Conservation (phyloP, 2,797 vertebrate species). For the Diplodus puntazzo region DNA sequence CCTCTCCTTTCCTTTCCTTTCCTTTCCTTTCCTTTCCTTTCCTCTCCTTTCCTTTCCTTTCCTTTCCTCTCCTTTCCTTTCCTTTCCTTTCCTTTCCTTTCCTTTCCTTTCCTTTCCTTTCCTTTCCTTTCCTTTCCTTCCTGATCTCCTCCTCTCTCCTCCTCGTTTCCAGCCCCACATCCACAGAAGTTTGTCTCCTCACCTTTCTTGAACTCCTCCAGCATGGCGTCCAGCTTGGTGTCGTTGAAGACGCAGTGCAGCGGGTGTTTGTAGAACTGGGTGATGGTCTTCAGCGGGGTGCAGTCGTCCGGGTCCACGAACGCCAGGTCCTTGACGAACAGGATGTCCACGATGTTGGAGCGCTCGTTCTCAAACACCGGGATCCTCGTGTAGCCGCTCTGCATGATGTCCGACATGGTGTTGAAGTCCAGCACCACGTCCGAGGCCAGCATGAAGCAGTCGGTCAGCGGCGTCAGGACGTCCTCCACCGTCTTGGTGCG, state of each 20-base stretch:
- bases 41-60: too few relatives aligned
- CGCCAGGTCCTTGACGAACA: constrained; percentile 97
- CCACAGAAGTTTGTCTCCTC: constrained; percentile 56
- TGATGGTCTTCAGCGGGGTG: constrained; percentile 96
- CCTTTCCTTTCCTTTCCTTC: too few relatives aligned
- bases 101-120: too few relatives aligned
- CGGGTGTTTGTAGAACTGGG: constrained; percentile 96
- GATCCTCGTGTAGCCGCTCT: constrained; percentile 94
- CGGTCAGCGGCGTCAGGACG: constrained; percentile 91
- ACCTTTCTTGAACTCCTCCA: constrained; percentile 99
- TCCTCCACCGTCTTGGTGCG: constrained; percentile 94
- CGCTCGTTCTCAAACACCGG: constrained; percentile 92
- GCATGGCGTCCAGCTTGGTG: constrained; percentile 94
- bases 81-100: too few relatives aligned
- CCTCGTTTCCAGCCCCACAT: too few relatives aligned
- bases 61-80: too few relatives aligned
- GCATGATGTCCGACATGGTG: constrained; percentile 93
- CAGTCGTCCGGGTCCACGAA: constrained; percentile 98
- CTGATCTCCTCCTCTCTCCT: too few relatives aligned
- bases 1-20: too few relatives aligned
- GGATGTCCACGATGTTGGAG: constrained; percentile 95
- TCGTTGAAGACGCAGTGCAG: constrained; percentile 98
- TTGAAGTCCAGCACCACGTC: constrained; percentile 91
- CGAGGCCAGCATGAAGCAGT: constrained; percentile 93
- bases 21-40: too few relatives aligned